Evolutionary conservation across 2,113 vertebrate species (phyloP).

Genomic region (Eolophus roseicapilla): DNA sequence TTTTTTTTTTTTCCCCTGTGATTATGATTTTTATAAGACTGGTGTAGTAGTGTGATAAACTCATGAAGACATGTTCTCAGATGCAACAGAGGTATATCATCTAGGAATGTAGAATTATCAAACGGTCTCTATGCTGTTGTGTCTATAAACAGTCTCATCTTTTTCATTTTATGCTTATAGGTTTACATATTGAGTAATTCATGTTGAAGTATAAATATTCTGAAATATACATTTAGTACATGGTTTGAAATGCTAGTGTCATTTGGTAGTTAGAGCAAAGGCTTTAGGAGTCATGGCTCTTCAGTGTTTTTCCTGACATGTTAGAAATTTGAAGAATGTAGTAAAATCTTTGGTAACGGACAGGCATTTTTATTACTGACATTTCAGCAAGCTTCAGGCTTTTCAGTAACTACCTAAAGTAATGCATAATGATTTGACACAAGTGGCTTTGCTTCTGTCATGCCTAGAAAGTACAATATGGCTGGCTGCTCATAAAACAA

Average conservation of each 20-base stretch:
- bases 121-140: not conserved
- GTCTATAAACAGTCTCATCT: not conserved
- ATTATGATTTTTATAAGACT: not conserved
- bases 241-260: not conserved
- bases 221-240: not conserved
- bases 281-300: not conserved
- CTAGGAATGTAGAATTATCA: not conserved
- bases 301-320: not conserved
- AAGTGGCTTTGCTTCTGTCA: conserved; percentile 64
- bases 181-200: not conserved
- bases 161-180: not conserved
- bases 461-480: conserved; percentile 30
- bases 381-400: conserved; percentile 16
- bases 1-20: not conserved
- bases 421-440: conserved; percentile 17
- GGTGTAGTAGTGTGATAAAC: not conserved
- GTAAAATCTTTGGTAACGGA: conserved; percentile 22
- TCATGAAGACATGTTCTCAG: not conserved
- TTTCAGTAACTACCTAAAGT: conserved; percentile 40
- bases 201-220: not conserved
- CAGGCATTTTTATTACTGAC: not conserved
- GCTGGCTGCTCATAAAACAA: conserved; percentile 64
- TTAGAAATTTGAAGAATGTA: not conserved
- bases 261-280: not conserved
- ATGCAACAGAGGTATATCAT: not conserved